Evolutionary conservation across 1,140 invertebrate species (phyloP), one percentile per base, ranked within the genome.

Genomic region (Callitettix versicolor): DNA sequence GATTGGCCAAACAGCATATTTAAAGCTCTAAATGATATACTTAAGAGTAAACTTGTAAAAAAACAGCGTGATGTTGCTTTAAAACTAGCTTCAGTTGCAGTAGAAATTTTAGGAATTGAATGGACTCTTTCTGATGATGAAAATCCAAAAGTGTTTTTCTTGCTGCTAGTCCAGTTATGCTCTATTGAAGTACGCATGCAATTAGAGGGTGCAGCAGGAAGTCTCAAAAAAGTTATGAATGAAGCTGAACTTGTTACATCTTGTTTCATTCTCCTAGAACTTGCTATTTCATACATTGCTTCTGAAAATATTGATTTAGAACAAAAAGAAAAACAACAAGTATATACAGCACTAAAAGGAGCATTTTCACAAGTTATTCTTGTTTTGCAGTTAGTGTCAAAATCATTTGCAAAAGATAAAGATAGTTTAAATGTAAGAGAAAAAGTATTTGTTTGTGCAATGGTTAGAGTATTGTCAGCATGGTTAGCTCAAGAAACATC

Each of bases 111-210:
- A n/a, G 89, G 91, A 7, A 79, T 87, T 9, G 87, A 91, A 59
- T 92, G 87, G 87, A 75, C 82, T 26, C 71, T 91, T 42, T 77
- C 75, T 58, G 84, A 88, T 70, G 84, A 86, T 60, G 84, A 85
- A 43, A 85, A 82, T 60, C 80, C 82, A 53, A 87, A 85, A 69
- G 80, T 85, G 63, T 86, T 93, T 62, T 86, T 94, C 61, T 71
- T 94, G 1, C 69, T 94, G 38, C 69, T 94, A 1, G 79, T 93
- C 51, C 90, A 95, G 68, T 69, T 96, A 17, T 82, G 85, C 58
- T 88, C 88, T 47, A 89, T 96, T 66, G 92, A 95, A 76, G 82
- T 94, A 2, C 78, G 90, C 62, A 94, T 96, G 88, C 85, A 90
- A 63, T 69, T 95, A 40, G 91, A 96, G 66, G n/a, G n/a, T n/a